A percentile compares a stretch with the other conserved stretches of the same genome.
These are phyloP conservation scores for Achroia grisella DNA, from an alignment of 1,140 invertebrate genomes.

Conservation along the genomic window DNA sequence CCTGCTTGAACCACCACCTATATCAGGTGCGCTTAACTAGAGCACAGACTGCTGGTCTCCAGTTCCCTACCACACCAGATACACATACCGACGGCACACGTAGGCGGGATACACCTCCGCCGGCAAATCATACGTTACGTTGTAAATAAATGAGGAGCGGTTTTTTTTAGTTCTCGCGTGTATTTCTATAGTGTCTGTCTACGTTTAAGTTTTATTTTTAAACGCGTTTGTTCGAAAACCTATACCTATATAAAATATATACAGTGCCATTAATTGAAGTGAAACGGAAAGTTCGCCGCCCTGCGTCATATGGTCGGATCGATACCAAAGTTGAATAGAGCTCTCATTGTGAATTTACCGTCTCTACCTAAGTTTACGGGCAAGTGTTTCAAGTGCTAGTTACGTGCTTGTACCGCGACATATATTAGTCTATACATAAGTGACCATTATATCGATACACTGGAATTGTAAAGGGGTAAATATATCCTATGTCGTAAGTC, in stretches of 20 bases:
- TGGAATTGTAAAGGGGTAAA: conserved; percentile 1
- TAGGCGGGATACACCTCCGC: conserved; percentile 37
- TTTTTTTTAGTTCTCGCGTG: conserved; percentile 15
- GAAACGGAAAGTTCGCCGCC: conserved; percentile 57
- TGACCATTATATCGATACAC: too few relatives aligned
- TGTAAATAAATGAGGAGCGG: conserved; percentile 60
- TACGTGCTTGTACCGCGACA: too few relatives aligned
- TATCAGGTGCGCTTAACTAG: conserved; percentile 80
- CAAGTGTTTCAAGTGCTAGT: too few relatives aligned
- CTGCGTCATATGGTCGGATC: conserved; percentile 40
- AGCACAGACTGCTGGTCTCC: neutral
- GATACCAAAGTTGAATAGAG: conserved; percentile 47
- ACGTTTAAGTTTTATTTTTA: too few relatives aligned
- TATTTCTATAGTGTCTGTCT: conserved; percentile 8
- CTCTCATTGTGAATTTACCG: conserved; percentile 26
- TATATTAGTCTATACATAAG: too few relatives aligned
- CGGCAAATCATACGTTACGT: conserved; percentile 40
- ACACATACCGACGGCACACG: conserved; percentile 24
- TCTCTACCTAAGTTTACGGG: neutral
- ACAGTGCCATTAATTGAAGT: conserved; percentile 29
- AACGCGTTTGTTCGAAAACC: too few relatives aligned
- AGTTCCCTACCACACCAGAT: neutral
- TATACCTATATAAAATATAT: neutral
- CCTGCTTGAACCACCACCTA: conserved; percentile 87
- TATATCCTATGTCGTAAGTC: too few relatives aligned